A percentile compares a stretch with the other conserved stretches of the same genome.
These are phyloP conservation scores for Phenacoccus solenopsis DNA, from an alignment of 1,140 invertebrate species.

Conservation along the genomic window DNA sequence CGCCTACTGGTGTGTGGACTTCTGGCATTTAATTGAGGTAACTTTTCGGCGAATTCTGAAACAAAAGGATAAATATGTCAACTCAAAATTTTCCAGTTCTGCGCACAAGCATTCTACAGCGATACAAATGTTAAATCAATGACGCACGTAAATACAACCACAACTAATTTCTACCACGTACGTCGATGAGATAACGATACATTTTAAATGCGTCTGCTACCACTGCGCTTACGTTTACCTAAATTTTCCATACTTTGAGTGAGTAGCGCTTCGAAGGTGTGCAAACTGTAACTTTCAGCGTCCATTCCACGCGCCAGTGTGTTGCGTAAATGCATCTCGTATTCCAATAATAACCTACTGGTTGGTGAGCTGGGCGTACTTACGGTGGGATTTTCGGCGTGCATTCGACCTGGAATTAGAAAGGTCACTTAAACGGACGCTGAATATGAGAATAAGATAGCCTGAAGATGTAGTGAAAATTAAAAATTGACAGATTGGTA, in stretches of 20 bases:
- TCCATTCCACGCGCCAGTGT: conserved; percentile 89
- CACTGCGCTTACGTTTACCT: conserved; percentile 42
- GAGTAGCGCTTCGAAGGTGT: conserved; percentile 83
- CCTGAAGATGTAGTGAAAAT: no score
- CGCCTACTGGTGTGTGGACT: conserved; percentile 66
- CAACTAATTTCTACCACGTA: no score
- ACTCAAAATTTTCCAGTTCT: background rate
- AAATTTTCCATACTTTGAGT: conserved; percentile 92
- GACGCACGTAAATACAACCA: no score
- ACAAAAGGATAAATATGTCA: conserved; percentile 26
- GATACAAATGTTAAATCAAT: no score
- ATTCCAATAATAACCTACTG: conserved; percentile 72
- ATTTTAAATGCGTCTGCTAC: no score
- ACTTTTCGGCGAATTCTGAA: conserved; percentile 71
- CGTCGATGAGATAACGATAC: no score
- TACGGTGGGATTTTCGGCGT: conserved; percentile 28
- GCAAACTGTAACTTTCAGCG: conserved; percentile 83
- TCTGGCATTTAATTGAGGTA: conserved; percentile 64
- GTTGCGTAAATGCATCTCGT: conserved; percentile 89
- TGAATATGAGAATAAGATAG: no score
- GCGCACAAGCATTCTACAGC: background rate
- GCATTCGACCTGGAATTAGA: background rate
- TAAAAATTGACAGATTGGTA: background rate
- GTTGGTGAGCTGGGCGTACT: conserved; percentile 76
- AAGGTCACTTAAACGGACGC: no score